These are phyloP conservation scores for Danaus chrysippus DNA, from an alignment of 2,888 invertebrate species.

Conservation along the genomic window DNA sequence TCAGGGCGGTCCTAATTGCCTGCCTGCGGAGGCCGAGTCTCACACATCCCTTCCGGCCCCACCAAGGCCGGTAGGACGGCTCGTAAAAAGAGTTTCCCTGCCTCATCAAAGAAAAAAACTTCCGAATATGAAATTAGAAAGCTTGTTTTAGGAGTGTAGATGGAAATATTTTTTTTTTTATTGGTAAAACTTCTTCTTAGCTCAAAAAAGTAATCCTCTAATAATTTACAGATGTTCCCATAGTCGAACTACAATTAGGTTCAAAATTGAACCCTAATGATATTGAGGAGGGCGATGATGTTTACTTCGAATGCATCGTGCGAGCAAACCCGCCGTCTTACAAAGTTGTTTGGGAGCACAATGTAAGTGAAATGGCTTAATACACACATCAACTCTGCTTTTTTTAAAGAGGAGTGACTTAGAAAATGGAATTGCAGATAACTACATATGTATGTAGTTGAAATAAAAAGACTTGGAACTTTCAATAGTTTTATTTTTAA, in stretches of 20 bases:
- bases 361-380: constrained; percentile 55
- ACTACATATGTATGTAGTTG: constrained; percentile 7
- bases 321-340: constrained; percentile 75
- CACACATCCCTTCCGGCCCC: too few relatives aligned
- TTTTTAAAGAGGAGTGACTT: constrained; percentile 11
- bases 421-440: constrained; percentile 13
- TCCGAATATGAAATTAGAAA: too few relatives aligned
- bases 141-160: too few relatives aligned
- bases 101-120: too few relatives aligned
- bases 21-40: too few relatives aligned
- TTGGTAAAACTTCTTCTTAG: too few relatives aligned
- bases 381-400: constrained; percentile 11
- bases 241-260: constrained; percentile 63
- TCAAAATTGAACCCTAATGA: constrained; percentile 70
- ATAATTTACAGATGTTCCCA: constrained; percentile 57
- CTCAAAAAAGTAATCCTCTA: neutral
- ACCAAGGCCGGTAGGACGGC: too few relatives aligned
- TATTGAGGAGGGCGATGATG: constrained; percentile 74
- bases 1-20: too few relatives aligned
- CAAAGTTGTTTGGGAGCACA: constrained; percentile 76
- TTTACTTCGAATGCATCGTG: constrained; percentile 72
- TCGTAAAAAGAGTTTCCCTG: too few relatives aligned
- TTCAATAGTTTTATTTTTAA: too few relatives aligned
- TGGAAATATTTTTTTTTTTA: too few relatives aligned
- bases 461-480: constrained; percentile 14